Base-by-base conservation (phyloP, 2,888 invertebrate genomes). In the Ecliptopera silaceata region DNA sequence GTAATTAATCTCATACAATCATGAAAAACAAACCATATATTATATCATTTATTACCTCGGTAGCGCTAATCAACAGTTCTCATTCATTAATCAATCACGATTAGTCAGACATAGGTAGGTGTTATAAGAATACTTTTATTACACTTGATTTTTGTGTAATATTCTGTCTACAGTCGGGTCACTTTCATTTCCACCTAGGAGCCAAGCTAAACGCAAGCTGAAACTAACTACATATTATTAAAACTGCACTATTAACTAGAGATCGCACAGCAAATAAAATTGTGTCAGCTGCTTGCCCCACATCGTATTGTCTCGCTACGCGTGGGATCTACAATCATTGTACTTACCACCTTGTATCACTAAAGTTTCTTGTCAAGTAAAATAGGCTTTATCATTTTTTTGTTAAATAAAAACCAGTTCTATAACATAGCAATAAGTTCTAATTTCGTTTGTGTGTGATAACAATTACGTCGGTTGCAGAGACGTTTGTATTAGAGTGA, bases 211-310 rank as follows among this genome's bases (percentile, higher is more conserved):
- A n/a, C 32, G 18, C 31, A 20, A 20, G 17, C 32, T 15, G 8
- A 6, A 44, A 44, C 31, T 4, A 11, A 15, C 44, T 15, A n/a
- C n/a, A 8, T 31, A 49, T 38, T 45, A 39, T 39, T 46, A 36
- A 44, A 77, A 70, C 65, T 71, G 71, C 72, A 77, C 72, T 77
- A 75, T 77, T 77, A 80, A 70, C 75, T 74, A 71, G 68, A 67
- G 68, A 69, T 75, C 80, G 86, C 84, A 79, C 81, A 77, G 79
- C 80, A 84, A 86, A 88, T 84, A 83, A 79, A 90, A 88, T 88
- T 85, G 88, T 91, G 89, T 88, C 89, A 88, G 86, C 80, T 82
- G 82, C 82, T 82, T 88, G 87, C 82, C 84, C 89, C 84, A 90
- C 88, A 86, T 88, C 75, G 83, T 72, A 90, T 90, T 90, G 90